Conservation (phyloP, 2,888 invertebrate genomes). For the Drosophila mulleri region DNA sequence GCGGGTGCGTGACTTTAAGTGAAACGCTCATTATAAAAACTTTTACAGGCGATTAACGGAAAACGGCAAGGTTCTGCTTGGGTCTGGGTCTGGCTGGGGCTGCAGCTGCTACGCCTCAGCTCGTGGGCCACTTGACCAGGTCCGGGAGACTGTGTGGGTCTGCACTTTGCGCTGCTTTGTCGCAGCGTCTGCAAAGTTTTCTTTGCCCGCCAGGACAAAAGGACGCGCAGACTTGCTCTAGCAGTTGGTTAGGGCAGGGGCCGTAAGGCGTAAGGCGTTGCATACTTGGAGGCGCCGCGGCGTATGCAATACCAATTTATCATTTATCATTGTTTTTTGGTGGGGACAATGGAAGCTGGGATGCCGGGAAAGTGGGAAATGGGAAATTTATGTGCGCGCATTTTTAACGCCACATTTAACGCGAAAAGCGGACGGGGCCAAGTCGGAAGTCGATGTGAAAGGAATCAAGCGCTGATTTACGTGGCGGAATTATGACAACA, state of each 20-base stretch:
- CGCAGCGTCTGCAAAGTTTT: conserved; percentile 82
- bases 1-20: conserved; percentile 44
- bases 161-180: conserved; percentile 56
- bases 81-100: not conserved
- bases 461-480: conserved; percentile 44
- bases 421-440: conserved; percentile 17
- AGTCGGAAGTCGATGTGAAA: conserved; percentile 29
- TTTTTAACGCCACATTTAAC: conserved; percentile 84
- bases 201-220: conserved; percentile 25
- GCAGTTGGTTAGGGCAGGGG: too few species aligned
- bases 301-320: conserved; percentile 64
- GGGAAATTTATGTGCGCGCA: conserved; percentile 82
- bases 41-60: conserved; percentile 58
- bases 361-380: conserved; percentile 14
- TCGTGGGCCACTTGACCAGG: conserved; percentile 52
- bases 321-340: conserved; percentile 59
- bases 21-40: conserved; percentile 67
- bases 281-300: conserved; percentile 35
- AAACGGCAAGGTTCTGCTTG: conserved; percentile 5
- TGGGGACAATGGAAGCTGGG: not conserved
- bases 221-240: conserved; percentile 6
- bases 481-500: conserved; percentile 49
- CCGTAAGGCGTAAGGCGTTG: conserved; percentile 15
- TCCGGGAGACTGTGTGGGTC: conserved; percentile 9
- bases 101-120: conserved; percentile 1